Base-by-base conservation (phyloP, 1,140 invertebrate genomes). In the Neodiprion pinetum region DNA sequence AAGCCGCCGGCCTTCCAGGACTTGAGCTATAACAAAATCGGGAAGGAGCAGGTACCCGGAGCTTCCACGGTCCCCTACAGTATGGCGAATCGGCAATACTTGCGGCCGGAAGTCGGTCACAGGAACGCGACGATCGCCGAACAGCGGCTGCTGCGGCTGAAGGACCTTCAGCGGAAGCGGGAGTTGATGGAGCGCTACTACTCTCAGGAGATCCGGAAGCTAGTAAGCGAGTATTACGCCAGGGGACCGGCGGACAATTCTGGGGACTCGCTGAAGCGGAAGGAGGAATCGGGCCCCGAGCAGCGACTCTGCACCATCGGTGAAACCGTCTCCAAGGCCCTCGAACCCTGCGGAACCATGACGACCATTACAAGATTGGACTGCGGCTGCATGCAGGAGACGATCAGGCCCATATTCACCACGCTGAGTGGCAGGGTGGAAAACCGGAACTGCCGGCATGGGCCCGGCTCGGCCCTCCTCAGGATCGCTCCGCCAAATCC, bases 271-370 rank as follows among this genome's bases (percentile, higher is more conserved):
- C 5, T 28, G 17, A 73, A 73, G 48, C 61, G 12, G 48, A 28
- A 67, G 47, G 48, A 28, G 12, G 50, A 70, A 40, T 17, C 11
- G 14, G 53, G 48, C 48, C 48, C 69, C 11, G n/a, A 23, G n/a
- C 21, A n/a, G 67, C 68, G 23, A 11, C 61, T 21, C 21, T 61
- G 74, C 71, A 78, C 10, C 71, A 7, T 71, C 70, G 48, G 65
- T 40, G 11, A 12, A 17, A 61, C 11, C 11, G 53, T 61, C 53
- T 17, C n/a, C 11, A 61, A 83, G 80, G 73, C 61, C 12, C 9
- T 81, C 47, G 81, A 82, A 70, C 74, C 74, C 0, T 82, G 78
- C 40, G 79, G 81, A 7, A 82, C 77, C 21, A 82, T 83, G 76
- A 82, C 78, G 7, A 83, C 78, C 1, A 81, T 82, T 17, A 82